Percentiles rank a stretch among this genome's conserved stretches.
Conservation (phyloP, 2,113 vertebrate genomes). For the Lasiurus cinereus region DNA sequence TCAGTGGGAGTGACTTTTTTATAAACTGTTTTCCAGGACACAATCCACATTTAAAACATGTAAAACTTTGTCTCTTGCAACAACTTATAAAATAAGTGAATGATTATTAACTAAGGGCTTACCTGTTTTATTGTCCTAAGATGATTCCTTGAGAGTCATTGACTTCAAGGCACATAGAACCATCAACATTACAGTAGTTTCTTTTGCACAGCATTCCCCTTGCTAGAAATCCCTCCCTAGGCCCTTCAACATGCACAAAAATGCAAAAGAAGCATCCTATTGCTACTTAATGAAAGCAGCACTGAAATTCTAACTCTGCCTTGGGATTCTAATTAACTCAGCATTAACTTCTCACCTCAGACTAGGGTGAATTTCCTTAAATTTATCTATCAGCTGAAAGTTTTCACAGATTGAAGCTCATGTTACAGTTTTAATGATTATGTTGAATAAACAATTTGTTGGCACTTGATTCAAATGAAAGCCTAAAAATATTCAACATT, state of each 20-base stretch:
- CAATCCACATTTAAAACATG: slow-evolving; percentile 46
- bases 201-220: slow-evolving; percentile 6
- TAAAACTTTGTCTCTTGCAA: slow-evolving; percentile 73
- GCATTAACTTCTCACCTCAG: slow-evolving; percentile 78
- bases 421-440: slow-evolving; percentile 72
- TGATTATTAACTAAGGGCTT: slow-evolving; percentile 18
- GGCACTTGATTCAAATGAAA: slow-evolving; percentile 68
- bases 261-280: slow-evolving; percentile 35
- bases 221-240: slow-evolving; percentile 41
- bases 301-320: slow-evolving; percentile 70
- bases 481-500: slow-evolving; percentile 53
- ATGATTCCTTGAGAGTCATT: slow-evolving; percentile 66
- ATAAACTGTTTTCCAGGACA: slow-evolving; percentile 71
- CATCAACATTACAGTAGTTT: neutral
- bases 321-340: slow-evolving; percentile 72
- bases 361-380: slow-evolving; percentile 55
- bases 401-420: slow-evolving; percentile 73
- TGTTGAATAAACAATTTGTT: slow-evolving; percentile 73
- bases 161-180: slow-evolving; percentile 60
- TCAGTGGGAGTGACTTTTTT: slow-evolving; percentile 12
- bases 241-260: slow-evolving; percentile 58
- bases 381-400: slow-evolving; percentile 69
- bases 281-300: slow-evolving; percentile 70
- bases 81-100: slow-evolving; percentile 66
- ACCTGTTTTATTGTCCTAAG: slow-evolving; percentile 63